Evolutionary conservation across 2,888 invertebrate genomes (phyloP).

Genomic region (Drosophila greeni): DNA sequence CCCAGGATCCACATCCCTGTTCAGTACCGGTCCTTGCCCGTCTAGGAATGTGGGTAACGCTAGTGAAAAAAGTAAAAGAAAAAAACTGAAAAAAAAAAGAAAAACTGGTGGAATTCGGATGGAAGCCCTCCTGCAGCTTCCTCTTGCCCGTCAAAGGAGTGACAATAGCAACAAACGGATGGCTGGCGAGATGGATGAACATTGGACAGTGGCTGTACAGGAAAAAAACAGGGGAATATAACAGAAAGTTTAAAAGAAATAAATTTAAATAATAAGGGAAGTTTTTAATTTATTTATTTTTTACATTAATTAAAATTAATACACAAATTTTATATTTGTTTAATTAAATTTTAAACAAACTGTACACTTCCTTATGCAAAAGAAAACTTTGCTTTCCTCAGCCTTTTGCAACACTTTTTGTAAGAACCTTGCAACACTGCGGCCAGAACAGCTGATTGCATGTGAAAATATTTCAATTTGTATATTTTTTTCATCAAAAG

Average conservation of each 20-base stretch:
- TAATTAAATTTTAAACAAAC: background rate
- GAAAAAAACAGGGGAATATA: background rate
- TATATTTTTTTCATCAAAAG: background rate
- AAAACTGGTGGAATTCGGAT: slow-evolving; percentile 10
- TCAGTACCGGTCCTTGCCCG: slow-evolving; percentile 1
- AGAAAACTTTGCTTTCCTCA: background rate
- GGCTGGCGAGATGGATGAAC: slow-evolving; percentile 27
- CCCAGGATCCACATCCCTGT: slow-evolving; percentile 7
- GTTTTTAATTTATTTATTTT: no score
- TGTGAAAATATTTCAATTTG: background rate
- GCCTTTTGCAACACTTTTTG: background rate
- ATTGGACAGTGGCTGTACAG: slow-evolving; percentile 21
- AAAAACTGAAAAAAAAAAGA: background rate
- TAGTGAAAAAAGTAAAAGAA: background rate
- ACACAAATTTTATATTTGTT: no score
- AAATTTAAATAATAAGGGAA: no score
- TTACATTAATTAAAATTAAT: no score
- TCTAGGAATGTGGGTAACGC: slow-evolving; percentile 2
- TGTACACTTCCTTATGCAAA: background rate
- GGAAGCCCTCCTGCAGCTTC: background rate
- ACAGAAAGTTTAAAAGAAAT: no score
- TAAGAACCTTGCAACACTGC: background rate
- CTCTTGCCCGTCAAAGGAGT: slow-evolving; percentile 19
- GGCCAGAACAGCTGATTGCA: background rate
- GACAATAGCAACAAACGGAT: slow-evolving; percentile 47